Conservation (phyloP, 1,140 invertebrate species). For the Drosophila hydei region DNA sequence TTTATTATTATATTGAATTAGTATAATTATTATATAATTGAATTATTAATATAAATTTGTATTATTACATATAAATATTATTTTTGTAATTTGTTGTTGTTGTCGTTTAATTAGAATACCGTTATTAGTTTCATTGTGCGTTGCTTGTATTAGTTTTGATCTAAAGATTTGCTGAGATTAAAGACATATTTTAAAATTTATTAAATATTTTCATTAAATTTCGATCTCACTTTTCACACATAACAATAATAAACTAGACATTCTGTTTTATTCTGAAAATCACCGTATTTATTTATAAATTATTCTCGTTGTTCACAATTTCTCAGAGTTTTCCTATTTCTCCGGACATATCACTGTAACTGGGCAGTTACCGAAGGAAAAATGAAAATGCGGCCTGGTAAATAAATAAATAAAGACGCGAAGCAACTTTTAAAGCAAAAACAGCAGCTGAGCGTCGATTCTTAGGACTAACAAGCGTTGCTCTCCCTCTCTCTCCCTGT, state of each 20-base stretch:
- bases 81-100: conserved; percentile 21
- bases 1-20: too few species aligned
- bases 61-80: conserved; percentile 30
- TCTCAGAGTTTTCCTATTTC: neutral
- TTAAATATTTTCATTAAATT: neutral
- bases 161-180: conserved; percentile 39
- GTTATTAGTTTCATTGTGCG: conserved; percentile 76
- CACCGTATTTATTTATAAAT: neutral
- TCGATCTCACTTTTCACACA: neutral
- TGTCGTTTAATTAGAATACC: conserved; percentile 63
- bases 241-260: too few species aligned
- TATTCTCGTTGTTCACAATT: neutral
- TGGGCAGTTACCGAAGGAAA: conserved; percentile 14
- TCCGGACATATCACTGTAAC: conserved; percentile 8
- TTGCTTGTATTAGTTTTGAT: conserved; percentile 54
- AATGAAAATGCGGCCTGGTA: conserved; percentile 50
- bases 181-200: conserved; percentile 5
- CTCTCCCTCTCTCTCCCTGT: conserved; percentile 4
- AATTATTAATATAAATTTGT: conserved; percentile 16
- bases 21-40: conserved; percentile 51
- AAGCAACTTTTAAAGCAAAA: conserved; percentile 72
- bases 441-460: conserved; percentile 46
- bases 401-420: conserved; percentile 81
- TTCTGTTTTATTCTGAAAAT: neutral
- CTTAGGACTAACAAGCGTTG: conserved; percentile 23